phyloP scores from a whole-genome alignment of 2,113 vertebrate genomes.

The Neofelis nebulosa region DNA sequence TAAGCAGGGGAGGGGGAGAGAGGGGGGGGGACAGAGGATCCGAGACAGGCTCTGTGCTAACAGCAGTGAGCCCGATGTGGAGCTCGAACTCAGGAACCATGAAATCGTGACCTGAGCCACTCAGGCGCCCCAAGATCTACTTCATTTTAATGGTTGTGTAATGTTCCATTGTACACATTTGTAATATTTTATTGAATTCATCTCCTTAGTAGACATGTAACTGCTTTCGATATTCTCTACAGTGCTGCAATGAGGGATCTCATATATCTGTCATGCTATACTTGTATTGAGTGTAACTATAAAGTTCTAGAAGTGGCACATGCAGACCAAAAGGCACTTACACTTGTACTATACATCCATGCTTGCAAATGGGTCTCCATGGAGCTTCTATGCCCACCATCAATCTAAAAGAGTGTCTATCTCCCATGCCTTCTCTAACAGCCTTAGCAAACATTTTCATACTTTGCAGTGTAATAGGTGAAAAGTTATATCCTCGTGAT shows the following conservation, averaged over 20 bases:
- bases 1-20: too few species aligned
- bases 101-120: too few species aligned
- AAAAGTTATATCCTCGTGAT: not conserved
- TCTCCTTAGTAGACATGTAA: not conserved
- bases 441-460: not conserved
- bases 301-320: not conserved
- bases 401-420: not conserved
- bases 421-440: not conserved
- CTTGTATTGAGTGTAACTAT: not conserved
- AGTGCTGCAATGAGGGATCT: not conserved
- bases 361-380: not conserved
- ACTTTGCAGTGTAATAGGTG: not conserved
- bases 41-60: too few species aligned
- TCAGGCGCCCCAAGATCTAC: not conserved
- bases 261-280: not conserved
- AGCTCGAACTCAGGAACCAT: too few species aligned
- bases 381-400: not conserved
- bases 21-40: too few species aligned
- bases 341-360: not conserved
- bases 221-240: not conserved
- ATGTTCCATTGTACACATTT: not conserved
- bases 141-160: not conserved
- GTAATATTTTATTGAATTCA: not conserved
- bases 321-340: not conserved
- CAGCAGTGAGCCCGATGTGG: too few species aligned